Percentiles rank a stretch among this genome's conserved stretches.
Conservation (phyloP, 2,797 vertebrate species). For the Esox lucius region DNA sequence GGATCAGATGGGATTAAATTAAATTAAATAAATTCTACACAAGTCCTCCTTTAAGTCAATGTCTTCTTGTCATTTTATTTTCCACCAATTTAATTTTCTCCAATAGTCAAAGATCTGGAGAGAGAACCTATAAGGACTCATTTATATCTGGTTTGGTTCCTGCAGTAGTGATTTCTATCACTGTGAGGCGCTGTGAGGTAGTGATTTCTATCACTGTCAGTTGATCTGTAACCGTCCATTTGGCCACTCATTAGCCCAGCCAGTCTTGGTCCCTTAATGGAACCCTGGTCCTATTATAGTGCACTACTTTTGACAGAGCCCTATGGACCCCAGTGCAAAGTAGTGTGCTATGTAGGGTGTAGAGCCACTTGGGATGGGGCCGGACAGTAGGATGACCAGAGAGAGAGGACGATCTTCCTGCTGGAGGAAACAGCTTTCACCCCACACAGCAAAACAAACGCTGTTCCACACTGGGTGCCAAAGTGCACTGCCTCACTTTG, state of each 20-base stretch:
- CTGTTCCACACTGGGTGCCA: slow-evolving; percentile 40
- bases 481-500: slow-evolving; percentile 50
- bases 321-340: too few species aligned
- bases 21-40: too few species aligned
- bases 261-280: neutral
- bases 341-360: neutral
- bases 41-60: too few species aligned
- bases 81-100: too few species aligned
- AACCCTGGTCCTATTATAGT: neutral
- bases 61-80: too few species aligned
- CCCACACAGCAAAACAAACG: slow-evolving; percentile 67
- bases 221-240: neutral
- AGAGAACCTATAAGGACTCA: neutral
- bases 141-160: neutral
- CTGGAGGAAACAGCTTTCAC: slow-evolving; percentile 71
- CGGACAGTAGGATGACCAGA: slow-evolving; percentile 24
- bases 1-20: too few species aligned
- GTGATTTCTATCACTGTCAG: neutral
- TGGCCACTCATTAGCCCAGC: slow-evolving; percentile 16
- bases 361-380: neutral
- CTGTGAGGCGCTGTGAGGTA: neutral
- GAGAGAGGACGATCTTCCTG: slow-evolving; percentile 68
- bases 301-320: neutral
- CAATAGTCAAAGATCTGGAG: neutral
- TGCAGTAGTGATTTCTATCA: too few species aligned